Base-by-base conservation (phyloP, 2,113 vertebrate species). In the Osmerus mordax region DNA sequence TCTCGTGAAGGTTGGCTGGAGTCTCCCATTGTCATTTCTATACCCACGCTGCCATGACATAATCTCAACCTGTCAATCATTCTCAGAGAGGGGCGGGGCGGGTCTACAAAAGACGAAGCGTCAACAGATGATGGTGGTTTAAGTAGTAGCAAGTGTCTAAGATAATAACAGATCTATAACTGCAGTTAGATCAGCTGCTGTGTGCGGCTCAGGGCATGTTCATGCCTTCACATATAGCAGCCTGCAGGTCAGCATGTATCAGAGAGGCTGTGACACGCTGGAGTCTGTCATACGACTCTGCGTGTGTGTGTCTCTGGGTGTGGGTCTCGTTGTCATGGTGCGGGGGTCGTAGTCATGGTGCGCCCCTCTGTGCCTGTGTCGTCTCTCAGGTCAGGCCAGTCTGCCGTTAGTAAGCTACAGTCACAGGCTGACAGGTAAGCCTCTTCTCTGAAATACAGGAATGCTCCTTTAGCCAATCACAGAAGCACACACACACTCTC, bases 371-470 rank as follows among this genome's bases (percentile, higher is more conserved):
- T 90, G 75, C 84, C 82, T 87, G 86, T 90, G 75, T 84, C 82
- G 82, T 84, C 77, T 84, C 86, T 69, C 87, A 91, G 90, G 87
- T 89, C 87, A 89, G 86, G 73, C 78, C 82, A 86, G 81, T 88
- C 87, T 62, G 74, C 41, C n/a, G 60, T 65, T 78, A 74, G 71
- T 90, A 90, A 86, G 87, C 86, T 81, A 85, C 88, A 88, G 89
- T 75, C 82, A 70, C 86, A 86, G 75, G 82, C 80, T 74, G 76
- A 84, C 83, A 91, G 90, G 89, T 91, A 91, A 89, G 90, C 78
- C 81, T 87, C 85, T 84, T 78, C 78, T 73, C 84, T 36, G 32
- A 81, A 83, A 76, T 79, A 58, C 71, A 76, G 81, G 78, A 81
- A 69, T 16, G 70, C n/a, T 1, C 56, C 60, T 29, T 25, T 53